Conservation (phyloP, 2,113 vertebrate genomes). For the Apeltes quadracus region DNA sequence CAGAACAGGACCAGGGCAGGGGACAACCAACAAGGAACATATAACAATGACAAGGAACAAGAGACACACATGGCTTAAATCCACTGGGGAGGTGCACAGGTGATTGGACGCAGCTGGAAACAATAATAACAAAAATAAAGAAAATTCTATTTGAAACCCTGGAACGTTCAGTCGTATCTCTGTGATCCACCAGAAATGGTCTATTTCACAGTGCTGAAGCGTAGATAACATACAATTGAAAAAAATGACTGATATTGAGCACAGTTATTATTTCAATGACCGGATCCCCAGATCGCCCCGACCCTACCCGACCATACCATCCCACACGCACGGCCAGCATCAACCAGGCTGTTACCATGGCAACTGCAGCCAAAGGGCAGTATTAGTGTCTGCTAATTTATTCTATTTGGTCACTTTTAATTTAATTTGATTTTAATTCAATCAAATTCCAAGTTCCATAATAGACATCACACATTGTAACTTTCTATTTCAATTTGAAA, state of each 20-base stretch:
- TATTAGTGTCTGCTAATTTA: background rate
- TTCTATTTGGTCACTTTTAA: background rate
- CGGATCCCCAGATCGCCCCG: constrained; percentile 42
- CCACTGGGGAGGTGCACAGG: no score
- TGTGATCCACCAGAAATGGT: constrained; percentile 15
- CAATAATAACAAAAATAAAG: no score
- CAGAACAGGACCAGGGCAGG: no score
- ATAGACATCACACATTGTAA: background rate
- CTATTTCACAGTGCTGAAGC: constrained; percentile 17
- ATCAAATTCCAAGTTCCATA: background rate
- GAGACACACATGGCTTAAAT: no score
- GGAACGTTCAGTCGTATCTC: constrained; percentile 24
- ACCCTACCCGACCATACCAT: constrained; percentile 17
- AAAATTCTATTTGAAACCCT: background rate
- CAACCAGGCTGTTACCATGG: constrained; percentile 52
- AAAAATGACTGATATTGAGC: constrained; percentile 39
- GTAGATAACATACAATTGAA: constrained; percentile 43
- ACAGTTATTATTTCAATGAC: constrained; percentile 51
- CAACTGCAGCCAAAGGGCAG: constrained; percentile 41
- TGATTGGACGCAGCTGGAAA: no score
- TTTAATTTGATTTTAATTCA: constrained; percentile 11
- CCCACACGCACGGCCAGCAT: constrained; percentile 17
- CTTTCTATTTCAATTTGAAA: background rate
- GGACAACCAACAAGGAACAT: no score
- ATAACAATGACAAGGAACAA: no score